Evolutionary conservation across 2,113 vertebrate genomes (phyloP), one percentile per base, ranked within the genome.

Genomic region (Cyprinodon tularosa): DNA sequence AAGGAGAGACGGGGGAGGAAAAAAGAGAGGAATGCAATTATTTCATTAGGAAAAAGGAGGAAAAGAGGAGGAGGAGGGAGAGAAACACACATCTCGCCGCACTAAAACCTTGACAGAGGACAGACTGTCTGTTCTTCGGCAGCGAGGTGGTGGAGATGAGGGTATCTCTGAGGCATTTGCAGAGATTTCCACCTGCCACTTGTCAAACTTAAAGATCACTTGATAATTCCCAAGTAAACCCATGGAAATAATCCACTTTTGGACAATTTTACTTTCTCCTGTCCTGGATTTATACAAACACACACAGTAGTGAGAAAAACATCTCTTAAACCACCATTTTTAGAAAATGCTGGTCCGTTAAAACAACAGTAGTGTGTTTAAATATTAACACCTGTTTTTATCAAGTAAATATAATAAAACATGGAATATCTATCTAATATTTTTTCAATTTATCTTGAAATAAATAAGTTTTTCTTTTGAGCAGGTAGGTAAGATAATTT

Each of bases 61-160:
- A 68, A 73, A 29, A 78, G 78, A 67, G 39, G 80, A 71, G 74
- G 67, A 67, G 9, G 53, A 84, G 67, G 68, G 47, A 40, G 66
- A 48, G 61, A 70, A 59, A 50, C 37, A 83, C 44, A 84, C 61
- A 75, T 66, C 53, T 85, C 69, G 68, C 74, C 66, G 80, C 81
- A 87, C 37, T 87, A 86, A 57, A 91, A 89, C 84, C 87, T 90
- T 90, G 87, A 87, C 73, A 86, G 84, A 90, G 89, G 87, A 90
- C 84, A 84, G 77, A 61, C 76, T 78, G 63, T 73, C 74, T 84
- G 78, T 75, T 74, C 84, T 47, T 66, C 64, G 66, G 44, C 64
- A 83, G 84, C 77, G 59, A 82, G 67, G 62, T 61, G 71, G 74
- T 68, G 45, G 74, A 73, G 76, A 71, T 53, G n/a, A 40, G 63